Base-by-base conservation (phyloP, 2,888 invertebrate species). In the Hirtodrosophila trivittata region DNA sequence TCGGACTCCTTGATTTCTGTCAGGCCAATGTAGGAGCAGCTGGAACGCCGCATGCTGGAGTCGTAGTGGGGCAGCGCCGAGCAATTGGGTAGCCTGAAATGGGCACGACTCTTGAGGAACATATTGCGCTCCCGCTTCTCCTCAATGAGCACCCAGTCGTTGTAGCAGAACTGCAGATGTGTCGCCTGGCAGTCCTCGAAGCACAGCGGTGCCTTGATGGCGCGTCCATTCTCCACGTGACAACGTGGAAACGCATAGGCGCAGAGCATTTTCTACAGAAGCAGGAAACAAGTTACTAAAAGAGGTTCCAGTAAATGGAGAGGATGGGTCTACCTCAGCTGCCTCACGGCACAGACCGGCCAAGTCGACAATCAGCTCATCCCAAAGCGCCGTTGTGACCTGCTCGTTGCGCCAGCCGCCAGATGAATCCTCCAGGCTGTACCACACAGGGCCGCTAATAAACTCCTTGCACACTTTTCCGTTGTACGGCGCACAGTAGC, bases 141-240 rank as follows among this genome's bases (percentile, higher is more conserved):
- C 91, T 97, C 97, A 54, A 98, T 94, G 56, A 96, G 92, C 16
- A 96, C 95, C 98, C 98, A 98, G 89, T 97, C 97, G 88, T 95
- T 96, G 90, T 96, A 97, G 91, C 98, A 98, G 91, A 97, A 96
- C 87, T 97, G 94, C 89, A 95, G 94, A 89, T 95, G 95, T 18
- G 97, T 95, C 50, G 98, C 98, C 89, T 96, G 93, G 89, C 98
- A 98, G 89, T 98, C 97, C 92, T 98, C 98, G 87, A 96, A 95
- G 91, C 97, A 97, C 3, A 97, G 92, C 3, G 97, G 96, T 59
- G 97, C 92, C 47, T 93, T 94, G 66, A 93, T 92, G 2, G 95
- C 94, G 58, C 93, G 92, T 45, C 94, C 94, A 54, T 91, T 90
- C 86, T 93, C 93, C 80, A 94, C 91, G 63, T 94, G 92, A 88